phyloP scores from a whole-genome alignment of 53 echinoderm and acorn worm species.

The Paelopatides confundens region DNA sequence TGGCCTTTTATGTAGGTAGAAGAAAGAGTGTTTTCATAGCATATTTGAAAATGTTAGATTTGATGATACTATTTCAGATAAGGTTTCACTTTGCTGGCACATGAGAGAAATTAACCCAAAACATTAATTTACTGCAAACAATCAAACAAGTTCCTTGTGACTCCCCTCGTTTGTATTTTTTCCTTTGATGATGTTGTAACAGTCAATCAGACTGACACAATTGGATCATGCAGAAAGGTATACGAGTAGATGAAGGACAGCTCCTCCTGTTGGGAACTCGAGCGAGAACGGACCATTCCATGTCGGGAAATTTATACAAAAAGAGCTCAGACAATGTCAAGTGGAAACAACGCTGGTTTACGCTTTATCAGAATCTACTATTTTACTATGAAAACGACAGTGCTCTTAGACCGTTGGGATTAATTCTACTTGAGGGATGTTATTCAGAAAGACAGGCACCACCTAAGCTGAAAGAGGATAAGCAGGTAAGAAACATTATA shows the following conservation, averaged over 20 bases:
- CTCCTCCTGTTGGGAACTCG: conserved; percentile 77
- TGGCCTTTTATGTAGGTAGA: neutral
- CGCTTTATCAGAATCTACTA: conserved; percentile 93
- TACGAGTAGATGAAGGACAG: conserved; percentile 90
- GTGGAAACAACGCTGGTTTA: conserved; percentile 98
- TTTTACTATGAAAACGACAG: conserved; percentile 96
- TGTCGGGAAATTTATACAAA: conserved; percentile 94
- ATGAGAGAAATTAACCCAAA: neutral
- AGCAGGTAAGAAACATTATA: conserved; percentile 66
- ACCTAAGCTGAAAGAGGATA: conserved; percentile 79
- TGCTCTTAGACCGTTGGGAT: conserved; percentile 71
- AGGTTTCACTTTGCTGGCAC: neutral
- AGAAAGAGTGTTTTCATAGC: neutral
- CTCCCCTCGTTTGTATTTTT: neutral
- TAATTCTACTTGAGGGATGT: conserved; percentile 88
- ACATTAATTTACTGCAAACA: neutral
- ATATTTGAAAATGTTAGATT: neutral
- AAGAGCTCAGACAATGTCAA: conserved; percentile 97
- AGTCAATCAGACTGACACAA: neutral
- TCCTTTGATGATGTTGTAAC: neutral
- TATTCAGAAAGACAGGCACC: conserved; percentile 85
- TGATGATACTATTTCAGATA: neutral
- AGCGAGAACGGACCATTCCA: conserved; percentile 89
- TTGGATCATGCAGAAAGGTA: conserved; percentile 90
- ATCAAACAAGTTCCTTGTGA: neutral